Conservation (phyloP, 2,113 vertebrate species). For the Pollachius pollachius region DNA sequence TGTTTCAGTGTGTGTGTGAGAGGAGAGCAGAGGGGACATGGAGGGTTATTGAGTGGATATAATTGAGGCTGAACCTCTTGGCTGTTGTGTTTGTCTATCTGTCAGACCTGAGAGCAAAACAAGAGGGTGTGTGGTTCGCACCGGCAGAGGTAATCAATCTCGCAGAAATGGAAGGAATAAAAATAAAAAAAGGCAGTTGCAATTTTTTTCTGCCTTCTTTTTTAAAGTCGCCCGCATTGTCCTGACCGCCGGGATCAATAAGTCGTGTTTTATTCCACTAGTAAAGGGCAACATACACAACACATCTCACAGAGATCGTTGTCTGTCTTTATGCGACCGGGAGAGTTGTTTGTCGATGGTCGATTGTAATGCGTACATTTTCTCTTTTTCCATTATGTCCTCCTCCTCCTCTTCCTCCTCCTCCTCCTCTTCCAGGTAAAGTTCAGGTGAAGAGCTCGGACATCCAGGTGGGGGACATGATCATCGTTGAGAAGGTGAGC, state of each 20-base stretch:
- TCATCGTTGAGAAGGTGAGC: constrained; percentile 96
- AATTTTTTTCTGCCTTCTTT: constrained; percentile 13
- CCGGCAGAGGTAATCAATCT: constrained; percentile 43
- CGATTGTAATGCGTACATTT: neutral
- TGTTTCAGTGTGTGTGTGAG: constrained; percentile 7
- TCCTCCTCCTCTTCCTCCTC: neutral
- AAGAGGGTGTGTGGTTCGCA: constrained; percentile 40
- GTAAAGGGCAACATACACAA: neutral
- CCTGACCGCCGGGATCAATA: constrained; percentile 7
- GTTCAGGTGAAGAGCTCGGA: constrained; percentile 96
- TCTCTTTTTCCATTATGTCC: neutral
- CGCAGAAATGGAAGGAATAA: constrained; percentile 24
- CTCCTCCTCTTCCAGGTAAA: constrained; percentile 79
- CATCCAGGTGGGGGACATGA: constrained; percentile 97
- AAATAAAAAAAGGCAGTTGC: constrained; percentile 15
- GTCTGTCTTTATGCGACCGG: constrained; percentile 14
- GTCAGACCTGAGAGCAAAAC: constrained; percentile 46
- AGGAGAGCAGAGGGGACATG: neutral
- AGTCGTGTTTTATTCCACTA: constrained; percentile 8
- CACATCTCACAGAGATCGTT: constrained; percentile 31
- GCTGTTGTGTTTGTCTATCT: constrained; percentile 36
- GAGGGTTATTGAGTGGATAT: constrained; percentile 30
- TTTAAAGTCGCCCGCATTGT: constrained; percentile 27
- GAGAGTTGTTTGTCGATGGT: neutral
- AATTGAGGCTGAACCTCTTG: constrained; percentile 40